Conservation (phyloP, 2,113 vertebrate species). For the Pungitius pungitius region DNA sequence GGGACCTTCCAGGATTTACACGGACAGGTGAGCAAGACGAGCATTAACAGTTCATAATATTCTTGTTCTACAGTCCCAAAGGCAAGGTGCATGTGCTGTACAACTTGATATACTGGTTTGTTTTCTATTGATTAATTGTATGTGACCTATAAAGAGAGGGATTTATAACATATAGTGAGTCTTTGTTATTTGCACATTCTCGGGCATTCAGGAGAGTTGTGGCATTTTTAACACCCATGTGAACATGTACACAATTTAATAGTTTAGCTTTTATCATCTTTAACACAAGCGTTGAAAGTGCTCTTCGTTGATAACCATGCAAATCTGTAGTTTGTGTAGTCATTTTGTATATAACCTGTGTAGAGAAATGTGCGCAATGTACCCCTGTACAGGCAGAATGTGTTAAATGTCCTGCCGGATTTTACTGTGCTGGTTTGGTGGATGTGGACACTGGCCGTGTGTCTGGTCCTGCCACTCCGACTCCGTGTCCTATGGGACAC, state of each 20-base stretch:
- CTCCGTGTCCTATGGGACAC: conserved; percentile 79
- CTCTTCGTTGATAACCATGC: conserved; percentile 1
- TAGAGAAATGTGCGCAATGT: conserved; percentile 23
- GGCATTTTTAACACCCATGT: conserved; percentile 6
- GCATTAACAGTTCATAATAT: neutral
- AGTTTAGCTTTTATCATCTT: neutral
- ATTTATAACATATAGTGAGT: neutral
- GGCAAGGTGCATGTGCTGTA: neutral
- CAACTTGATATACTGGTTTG: neutral
- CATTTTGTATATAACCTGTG: conserved; percentile 21
- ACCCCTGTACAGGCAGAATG: conserved; percentile 72
- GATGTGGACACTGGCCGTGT: conserved; percentile 54
- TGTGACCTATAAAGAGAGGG: conserved; percentile 12
- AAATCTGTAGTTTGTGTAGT: conserved; percentile 15
- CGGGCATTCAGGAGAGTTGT: neutral
- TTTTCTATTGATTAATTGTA: conserved; percentile 6
- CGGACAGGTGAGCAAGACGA: conserved; percentile 76
- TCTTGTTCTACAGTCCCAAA: neutral
- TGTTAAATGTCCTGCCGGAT: conserved; percentile 82
- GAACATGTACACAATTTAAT: conserved; percentile 3
- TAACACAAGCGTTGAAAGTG: neutral
- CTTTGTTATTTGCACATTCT: conserved; percentile 9
- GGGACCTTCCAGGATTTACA: conserved; percentile 86
- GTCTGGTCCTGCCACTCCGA: conserved; percentile 69
- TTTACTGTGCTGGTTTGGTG: conserved; percentile 75